phyloP scores from a whole-genome alignment of 2,113 vertebrate genomes.

The Lampris incognitus region DNA sequence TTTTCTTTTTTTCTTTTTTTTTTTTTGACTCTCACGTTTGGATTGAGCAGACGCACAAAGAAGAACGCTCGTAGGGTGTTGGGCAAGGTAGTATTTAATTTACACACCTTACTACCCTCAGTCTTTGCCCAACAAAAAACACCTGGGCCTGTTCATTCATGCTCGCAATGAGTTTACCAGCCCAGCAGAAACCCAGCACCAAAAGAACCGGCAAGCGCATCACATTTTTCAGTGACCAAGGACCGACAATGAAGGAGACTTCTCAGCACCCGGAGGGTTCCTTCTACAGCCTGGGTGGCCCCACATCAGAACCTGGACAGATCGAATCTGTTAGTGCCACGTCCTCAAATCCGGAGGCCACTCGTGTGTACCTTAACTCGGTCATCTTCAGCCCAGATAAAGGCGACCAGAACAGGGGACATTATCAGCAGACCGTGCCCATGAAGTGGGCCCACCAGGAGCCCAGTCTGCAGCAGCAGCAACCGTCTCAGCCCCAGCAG shows the following conservation, averaged over 20 bases:
- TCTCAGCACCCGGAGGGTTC: constrained; percentile 87
- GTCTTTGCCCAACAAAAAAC: neutral
- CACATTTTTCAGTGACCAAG: constrained; percentile 89
- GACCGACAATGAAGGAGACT: constrained; percentile 85
- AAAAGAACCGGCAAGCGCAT: constrained; percentile 93
- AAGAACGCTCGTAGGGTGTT: constrained; percentile 19
- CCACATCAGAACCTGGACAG: constrained; percentile 81
- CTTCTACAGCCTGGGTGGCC: constrained; percentile 84
- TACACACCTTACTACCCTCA: constrained; percentile 12
- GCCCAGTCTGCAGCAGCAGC: constrained; percentile 65
- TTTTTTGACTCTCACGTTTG: neutral
- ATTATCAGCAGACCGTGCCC: constrained; percentile 88
- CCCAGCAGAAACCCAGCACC: constrained; percentile 90
- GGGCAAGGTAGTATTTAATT: constrained; percentile 32
- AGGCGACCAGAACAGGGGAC: constrained; percentile 86
- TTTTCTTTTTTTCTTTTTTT: neutral
- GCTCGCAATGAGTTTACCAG: constrained; percentile 94
- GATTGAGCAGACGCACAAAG: neutral
- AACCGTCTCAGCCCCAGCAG: constrained; percentile 72
- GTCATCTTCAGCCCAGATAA: constrained; percentile 91
- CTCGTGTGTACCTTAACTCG: constrained; percentile 87
- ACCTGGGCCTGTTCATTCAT: constrained; percentile 64
- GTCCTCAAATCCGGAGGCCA: constrained; percentile 73
- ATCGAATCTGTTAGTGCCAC: constrained; percentile 73
- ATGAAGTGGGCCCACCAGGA: constrained; percentile 88